phyloP scores from a whole-genome alignment of 2,113 vertebrate species.

The Larimichthys polyactis region DNA sequence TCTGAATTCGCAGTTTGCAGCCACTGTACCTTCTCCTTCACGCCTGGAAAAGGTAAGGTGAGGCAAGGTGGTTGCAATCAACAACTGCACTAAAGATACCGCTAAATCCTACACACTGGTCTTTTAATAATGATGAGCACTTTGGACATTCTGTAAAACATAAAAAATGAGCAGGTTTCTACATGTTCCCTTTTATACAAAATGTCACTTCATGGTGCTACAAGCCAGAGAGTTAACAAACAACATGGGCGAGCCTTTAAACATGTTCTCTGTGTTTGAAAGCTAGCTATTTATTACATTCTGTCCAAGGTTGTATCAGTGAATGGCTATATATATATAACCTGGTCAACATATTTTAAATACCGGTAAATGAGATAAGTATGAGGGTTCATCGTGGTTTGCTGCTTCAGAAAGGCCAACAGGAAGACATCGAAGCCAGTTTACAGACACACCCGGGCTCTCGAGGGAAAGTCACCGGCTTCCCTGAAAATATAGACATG shows the following conservation, averaged over 20 bases:
- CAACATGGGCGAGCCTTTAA: background rate
- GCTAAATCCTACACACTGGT: no score
- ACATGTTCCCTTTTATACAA: background rate
- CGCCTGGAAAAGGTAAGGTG: no score
- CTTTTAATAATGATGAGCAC: background rate
- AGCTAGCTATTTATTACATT: background rate
- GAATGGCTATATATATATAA: background rate
- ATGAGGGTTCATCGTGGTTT: background rate
- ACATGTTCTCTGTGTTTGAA: background rate
- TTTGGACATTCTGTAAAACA: background rate
- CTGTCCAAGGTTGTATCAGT: background rate
- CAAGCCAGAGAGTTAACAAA: background rate
- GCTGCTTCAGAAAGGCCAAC: conserved; percentile 74
- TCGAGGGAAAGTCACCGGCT: conserved; percentile 76
- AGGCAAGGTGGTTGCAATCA: no score
- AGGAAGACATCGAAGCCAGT: conserved; percentile 52
- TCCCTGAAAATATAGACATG: conserved; percentile 69
- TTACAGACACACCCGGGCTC: conserved; percentile 78
- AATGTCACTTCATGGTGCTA: background rate
- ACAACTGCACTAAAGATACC: no score
- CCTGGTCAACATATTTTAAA: background rate
- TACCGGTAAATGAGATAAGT: background rate
- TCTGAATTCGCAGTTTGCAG: no score
- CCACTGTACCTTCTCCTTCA: no score
- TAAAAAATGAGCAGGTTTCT: background rate